phyloP scores from a whole-genome alignment of 1,140 invertebrate species.

The Cataglyphis hispanica region DNA sequence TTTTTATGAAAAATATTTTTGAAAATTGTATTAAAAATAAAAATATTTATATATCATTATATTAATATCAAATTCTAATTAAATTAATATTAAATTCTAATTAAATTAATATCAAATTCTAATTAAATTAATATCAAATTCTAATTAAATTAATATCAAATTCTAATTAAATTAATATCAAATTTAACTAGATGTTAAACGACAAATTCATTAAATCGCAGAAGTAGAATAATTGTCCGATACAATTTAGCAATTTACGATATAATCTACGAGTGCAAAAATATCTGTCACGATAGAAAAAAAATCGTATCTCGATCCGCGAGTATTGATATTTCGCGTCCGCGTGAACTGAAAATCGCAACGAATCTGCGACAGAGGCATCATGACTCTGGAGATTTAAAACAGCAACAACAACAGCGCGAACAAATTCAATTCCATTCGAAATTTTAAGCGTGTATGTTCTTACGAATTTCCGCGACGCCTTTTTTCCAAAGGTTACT shows the following conservation, averaged over 20 bases:
- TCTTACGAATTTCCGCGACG: not conserved
- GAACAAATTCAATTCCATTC: not conserved
- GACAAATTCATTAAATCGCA: not conserved
- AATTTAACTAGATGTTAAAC: not conserved
- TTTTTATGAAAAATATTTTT: too few species aligned
- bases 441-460: conserved; percentile 1
- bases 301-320: not conserved
- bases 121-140: too few species aligned
- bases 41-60: too few species aligned
- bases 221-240: not conserved
- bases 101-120: too few species aligned
- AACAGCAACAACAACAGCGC: conserved; percentile 16
- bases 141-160: too few species aligned
- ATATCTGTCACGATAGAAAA: not conserved
- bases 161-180: too few species aligned
- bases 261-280: not conserved
- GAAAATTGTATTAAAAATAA: too few species aligned
- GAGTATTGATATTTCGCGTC: conserved; percentile 13
- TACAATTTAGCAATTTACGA: conserved; percentile 10
- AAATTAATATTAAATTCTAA: too few species aligned
- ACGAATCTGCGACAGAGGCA: conserved; percentile 9
- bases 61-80: too few species aligned
- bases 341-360: not conserved
- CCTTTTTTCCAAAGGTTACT: not conserved
- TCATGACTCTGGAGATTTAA: not conserved